Percentiles rank a stretch among this genome's conserved stretches.
Conservation (phyloP, 2,888 invertebrate species). For the Protonemura montana region DNA sequence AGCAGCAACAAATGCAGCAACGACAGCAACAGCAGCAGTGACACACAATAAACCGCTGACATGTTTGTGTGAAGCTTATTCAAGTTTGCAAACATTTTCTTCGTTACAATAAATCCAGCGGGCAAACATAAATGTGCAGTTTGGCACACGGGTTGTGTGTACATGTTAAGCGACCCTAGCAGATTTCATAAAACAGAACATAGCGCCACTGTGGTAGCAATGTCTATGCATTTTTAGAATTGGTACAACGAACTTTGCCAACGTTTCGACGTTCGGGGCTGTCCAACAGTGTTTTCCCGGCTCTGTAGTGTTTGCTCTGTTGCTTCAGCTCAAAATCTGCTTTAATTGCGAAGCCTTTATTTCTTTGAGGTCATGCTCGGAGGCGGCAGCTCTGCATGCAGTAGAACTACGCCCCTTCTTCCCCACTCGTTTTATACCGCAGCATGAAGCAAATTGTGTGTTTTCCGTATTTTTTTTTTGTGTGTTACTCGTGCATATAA, state of each 20-base stretch:
- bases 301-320: neutral
- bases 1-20: neutral
- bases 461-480: neutral
- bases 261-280: neutral
- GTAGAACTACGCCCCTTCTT: neutral
- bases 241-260: neutral
- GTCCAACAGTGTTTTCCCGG: neutral
- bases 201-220: neutral
- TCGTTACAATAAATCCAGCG: neutral
- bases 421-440: neutral
- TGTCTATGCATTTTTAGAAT: neutral
- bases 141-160: neutral
- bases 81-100: conserved; percentile 7
- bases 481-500: neutral
- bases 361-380: neutral
- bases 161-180: neutral
- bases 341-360: neutral
- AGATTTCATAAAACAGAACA: neutral
- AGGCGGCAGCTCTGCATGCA: neutral
- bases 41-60: neutral
- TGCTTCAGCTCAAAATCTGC: neutral
- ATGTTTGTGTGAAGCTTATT: neutral
- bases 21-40: neutral
- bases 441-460: neutral
- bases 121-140: neutral